These are phyloP conservation scores for Anoura caudifer DNA, from an alignment of 2,113 vertebrate genomes.

Conservation along the genomic window DNA sequence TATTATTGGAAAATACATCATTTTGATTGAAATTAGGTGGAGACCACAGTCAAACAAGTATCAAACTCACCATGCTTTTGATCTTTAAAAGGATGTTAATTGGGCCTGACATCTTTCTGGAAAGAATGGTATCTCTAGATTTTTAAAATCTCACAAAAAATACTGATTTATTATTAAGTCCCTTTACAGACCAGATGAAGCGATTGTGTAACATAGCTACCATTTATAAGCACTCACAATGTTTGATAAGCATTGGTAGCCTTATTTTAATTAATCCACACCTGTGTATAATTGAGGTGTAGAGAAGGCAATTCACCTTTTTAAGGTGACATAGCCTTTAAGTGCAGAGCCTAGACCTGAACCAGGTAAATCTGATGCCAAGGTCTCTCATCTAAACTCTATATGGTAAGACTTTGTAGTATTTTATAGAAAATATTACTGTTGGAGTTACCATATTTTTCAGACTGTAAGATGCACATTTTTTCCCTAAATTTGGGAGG, in stretches of 20 bases:
- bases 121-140: not conserved
- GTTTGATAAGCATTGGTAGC: not conserved
- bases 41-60: not conserved
- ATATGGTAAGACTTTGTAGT: not conserved
- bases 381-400: not conserved
- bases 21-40: not conserved
- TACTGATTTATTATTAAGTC: not conserved
- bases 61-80: not conserved
- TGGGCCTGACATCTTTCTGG: not conserved
- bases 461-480: too few species aligned
- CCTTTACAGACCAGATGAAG: conserved; percentile 5
- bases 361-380: not conserved
- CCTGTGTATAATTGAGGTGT: not conserved
- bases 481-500: too few species aligned
- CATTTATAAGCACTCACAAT: not conserved
- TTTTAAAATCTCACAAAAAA: not conserved
- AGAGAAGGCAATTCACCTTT: not conserved
- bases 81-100: not conserved
- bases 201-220: not conserved
- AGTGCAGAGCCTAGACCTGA: not conserved
- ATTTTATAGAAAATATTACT: not conserved
- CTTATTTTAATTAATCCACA: not conserved
- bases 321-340: not conserved
- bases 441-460: not conserved
- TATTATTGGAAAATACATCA: not conserved